A percentile compares a stretch with the other conserved stretches of the same genome.
phyloP scores from a whole-genome alignment of 2,888 invertebrate species.

The Zootermopsis nevadensis region DNA sequence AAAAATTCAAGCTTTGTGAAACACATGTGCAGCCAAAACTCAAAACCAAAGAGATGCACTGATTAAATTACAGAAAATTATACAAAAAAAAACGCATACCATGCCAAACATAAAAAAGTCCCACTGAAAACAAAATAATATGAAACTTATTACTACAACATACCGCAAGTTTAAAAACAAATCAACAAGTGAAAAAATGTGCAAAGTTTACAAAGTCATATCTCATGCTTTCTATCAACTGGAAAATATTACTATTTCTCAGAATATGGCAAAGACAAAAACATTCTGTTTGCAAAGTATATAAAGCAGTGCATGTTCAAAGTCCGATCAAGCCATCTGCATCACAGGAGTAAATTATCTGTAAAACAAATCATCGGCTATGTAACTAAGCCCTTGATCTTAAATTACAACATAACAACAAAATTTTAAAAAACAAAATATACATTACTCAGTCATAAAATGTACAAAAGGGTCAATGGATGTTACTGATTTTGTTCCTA shows the following conservation, averaged over 20 bases:
- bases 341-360: background rate
- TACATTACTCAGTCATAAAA: too few relatives aligned
- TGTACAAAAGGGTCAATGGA: too few relatives aligned
- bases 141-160: background rate
- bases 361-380: background rate
- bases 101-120: conserved; percentile 5
- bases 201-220: background rate
- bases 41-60: conserved; percentile 31
- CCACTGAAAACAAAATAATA: background rate
- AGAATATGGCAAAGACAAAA: background rate
- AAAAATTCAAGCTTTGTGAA: background rate
- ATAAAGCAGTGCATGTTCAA: background rate
- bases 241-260: background rate
- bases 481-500: too few relatives aligned
- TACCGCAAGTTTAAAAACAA: background rate
- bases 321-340: background rate
- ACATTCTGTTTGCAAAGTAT: background rate
- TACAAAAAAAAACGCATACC: background rate
- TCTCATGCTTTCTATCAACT: background rate
- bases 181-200: background rate
- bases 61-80: background rate
- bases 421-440: too few relatives aligned
- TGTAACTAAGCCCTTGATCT: too few relatives aligned
- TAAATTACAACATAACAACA: too few relatives aligned
- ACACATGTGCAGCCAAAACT: conserved; percentile 18